Base-by-base conservation (phyloP, 1,140 invertebrate genomes). In the Neotoxoptera formosana region DNA sequence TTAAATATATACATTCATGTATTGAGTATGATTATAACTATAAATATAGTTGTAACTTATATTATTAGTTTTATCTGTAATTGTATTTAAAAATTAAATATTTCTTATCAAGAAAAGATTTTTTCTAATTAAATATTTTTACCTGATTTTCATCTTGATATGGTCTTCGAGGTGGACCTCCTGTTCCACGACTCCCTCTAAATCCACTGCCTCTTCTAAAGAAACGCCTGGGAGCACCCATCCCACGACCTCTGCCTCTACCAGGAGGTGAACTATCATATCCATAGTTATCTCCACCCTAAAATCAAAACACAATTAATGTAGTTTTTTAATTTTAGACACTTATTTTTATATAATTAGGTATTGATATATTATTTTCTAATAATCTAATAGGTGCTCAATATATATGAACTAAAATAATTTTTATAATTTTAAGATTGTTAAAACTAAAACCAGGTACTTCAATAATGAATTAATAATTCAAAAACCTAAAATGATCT, bases 241-340 rank as follows among this genome's bases (percentile, higher is more conserved):
- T 93, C 25, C 91, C 93, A 56, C 91, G 81, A 60, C 91, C 93
- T 91, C 93, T 94, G 30, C 90, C 76, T 94, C 93, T 94, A 47
- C 93, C 91, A 23, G 93, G 93, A 87, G 93, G 93, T 23, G 90
- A 94, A 47, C 90, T 91, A 60, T 94, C 93, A 91, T 94, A 91
- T n/a, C 90, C 86, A 84, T 94, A 94, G 83, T 94, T 94, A 51
- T 91, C 83, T 53, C 93, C 90, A 20, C 90, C 90, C 76, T 91
- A 53, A 86, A 83, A 51, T 45, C 9, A 93, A 41, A 93, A 48
- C n/a, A 23, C 20, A 48, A 48, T 34, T 0, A 25, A 41, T n/a
- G 6, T 4, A n/a, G 4, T 76, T n/a, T n/a, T n/a, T 76, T n/a
- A 76, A n/a, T 76, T 76, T 17, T 14, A 76, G 30, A n/a, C 30